phyloP scores from a whole-genome alignment of 2,797 vertebrate species.

The Xiphophorus birchmanni region DNA sequence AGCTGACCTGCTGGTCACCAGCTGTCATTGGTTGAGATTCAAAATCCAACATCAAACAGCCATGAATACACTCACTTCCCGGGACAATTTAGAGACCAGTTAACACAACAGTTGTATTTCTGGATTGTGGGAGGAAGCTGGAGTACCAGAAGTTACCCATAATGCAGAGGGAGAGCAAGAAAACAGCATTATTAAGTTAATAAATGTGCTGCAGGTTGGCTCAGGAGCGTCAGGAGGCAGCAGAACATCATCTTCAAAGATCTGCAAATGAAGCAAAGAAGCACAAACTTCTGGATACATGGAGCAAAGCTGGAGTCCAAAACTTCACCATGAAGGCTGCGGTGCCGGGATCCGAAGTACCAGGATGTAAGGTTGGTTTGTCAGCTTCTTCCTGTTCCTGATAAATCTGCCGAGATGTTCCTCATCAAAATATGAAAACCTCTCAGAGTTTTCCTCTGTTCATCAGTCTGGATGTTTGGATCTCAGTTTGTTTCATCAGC shows the following conservation, averaged over 20 bases:
- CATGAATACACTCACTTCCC: neutral
- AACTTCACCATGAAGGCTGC: slow-evolving; percentile 92
- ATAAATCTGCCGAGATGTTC: neutral
- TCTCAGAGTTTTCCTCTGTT: neutral
- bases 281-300: slow-evolving; percentile 69
- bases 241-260: slow-evolving; percentile 60
- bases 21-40: neutral
- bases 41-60: neutral
- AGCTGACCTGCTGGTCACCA: neutral
- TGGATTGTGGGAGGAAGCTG: neutral
- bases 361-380: slow-evolving; percentile 85
- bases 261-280: slow-evolving; percentile 48
- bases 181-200: neutral
- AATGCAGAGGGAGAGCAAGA: too few species aligned
- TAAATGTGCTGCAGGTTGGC: slow-evolving; percentile 79
- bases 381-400: neutral
- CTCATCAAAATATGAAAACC: neutral
- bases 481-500: slow-evolving; percentile 1
- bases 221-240: slow-evolving; percentile 83
- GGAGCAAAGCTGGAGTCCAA: slow-evolving; percentile 82
- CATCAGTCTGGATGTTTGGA: neutral
- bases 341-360: slow-evolving; percentile 94
- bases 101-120: neutral
- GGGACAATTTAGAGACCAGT: neutral
- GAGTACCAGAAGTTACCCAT: neutral